A percentile compares a stretch with the other conserved stretches of the same genome.
Conservation (phyloP, 2,797 vertebrate species). For the Danio tinwini region DNA sequence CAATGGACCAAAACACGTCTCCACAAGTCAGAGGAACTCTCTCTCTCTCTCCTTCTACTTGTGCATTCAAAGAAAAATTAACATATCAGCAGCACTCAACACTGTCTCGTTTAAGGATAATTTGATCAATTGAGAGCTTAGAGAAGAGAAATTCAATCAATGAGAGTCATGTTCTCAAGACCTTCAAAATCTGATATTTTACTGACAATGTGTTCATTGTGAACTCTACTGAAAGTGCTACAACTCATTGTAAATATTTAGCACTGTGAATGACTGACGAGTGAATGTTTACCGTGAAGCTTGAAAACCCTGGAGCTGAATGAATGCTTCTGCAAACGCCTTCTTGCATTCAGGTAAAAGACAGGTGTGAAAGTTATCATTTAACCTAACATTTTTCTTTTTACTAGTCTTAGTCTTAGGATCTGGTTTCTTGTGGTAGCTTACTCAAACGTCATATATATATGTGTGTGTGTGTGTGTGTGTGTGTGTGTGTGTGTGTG, state of each 20-base stretch:
- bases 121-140: constrained; percentile 41
- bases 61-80: constrained; percentile 26
- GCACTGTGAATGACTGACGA: background rate
- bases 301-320: background rate
- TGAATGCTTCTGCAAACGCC: background rate
- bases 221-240: background rate
- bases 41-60: background rate
- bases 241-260: constrained; percentile 26
- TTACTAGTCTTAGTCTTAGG: background rate
- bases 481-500: too few relatives aligned
- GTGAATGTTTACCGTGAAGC: background rate
- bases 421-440: background rate
- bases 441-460: background rate
- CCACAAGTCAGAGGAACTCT: constrained; percentile 23
- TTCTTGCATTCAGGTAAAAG: background rate
- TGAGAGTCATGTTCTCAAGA: constrained; percentile 20
- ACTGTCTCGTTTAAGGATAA: constrained; percentile 16
- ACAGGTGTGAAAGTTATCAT: background rate
- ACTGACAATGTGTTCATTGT: background rate
- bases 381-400: background rate
- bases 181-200: constrained; percentile 10
- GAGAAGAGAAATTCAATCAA: constrained; percentile 48
- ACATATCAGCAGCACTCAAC: constrained; percentile 32
- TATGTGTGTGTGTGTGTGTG: too few relatives aligned
- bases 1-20: constrained; percentile 26